Conservation (phyloP, 2,888 invertebrate species). For the Stenolophus ochropezus region DNA sequence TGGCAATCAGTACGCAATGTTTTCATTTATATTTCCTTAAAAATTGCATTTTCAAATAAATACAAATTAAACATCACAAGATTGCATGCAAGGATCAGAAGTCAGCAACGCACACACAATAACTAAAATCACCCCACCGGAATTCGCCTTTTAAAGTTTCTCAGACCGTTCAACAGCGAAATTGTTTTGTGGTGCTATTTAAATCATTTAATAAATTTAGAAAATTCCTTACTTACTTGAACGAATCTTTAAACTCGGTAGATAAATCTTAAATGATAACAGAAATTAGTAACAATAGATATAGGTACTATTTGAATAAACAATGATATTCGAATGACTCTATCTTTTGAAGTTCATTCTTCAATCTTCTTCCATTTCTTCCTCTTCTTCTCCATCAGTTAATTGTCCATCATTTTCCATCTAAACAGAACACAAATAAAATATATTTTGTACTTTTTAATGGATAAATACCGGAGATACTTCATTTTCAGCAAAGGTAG, state of each 20-base stretch:
- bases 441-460: too few species aligned
- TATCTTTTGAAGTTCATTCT: conserved; percentile 1
- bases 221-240: conserved; percentile 4
- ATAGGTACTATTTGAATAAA: conserved; percentile 39
- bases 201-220: background rate
- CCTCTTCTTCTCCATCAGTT: conserved; percentile 61
- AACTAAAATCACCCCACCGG: background rate
- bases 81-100: conserved; percentile 41
- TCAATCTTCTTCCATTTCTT: conserved; percentile 69
- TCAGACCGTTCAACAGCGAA: conserved; percentile 9
- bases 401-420: conserved; percentile 59
- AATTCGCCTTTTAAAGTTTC: conserved; percentile 3
- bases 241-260: background rate
- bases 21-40: conserved; percentile 9
- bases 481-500: conserved; percentile 73
- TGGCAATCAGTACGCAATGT: conserved; percentile 28
- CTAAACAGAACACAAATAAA: background rate
- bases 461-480: conserved; percentile 67
- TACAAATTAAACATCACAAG: conserved; percentile 24
- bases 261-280: conserved; percentile 42
- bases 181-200: conserved; percentile 3
- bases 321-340: conserved; percentile 26
- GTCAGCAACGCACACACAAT: conserved; percentile 34
- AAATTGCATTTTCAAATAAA: conserved; percentile 5
- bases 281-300: conserved; percentile 54